Base-by-base conservation (phyloP, 2,113 vertebrate genomes). In the Daboia siamensis region DNA sequence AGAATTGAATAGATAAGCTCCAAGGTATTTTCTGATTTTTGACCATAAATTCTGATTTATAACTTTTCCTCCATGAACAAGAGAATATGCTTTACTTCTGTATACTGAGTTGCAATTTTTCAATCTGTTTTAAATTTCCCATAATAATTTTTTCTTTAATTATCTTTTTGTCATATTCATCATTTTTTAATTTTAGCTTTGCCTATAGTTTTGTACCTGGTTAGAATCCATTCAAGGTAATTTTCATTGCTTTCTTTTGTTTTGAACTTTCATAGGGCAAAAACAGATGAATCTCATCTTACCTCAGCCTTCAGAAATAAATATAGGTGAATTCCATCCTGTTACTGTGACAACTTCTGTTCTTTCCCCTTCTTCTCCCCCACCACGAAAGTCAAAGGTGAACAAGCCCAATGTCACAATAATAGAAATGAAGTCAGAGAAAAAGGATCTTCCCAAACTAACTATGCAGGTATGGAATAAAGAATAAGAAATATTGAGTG, bases 391-490 rank as follows among this genome's bases (percentile, higher is more conserved):
- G 0, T 44, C 61, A 1, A 94, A 94, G 90, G 57, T 97, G 0
- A 97, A 97, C 87, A 97, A 97, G 1, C 91, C 97, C 88, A 98
- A 97, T 15, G 56, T 97, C 56, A 98, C 98, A 48, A 91, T 98
- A 17, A 80, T 97, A 93, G 97, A 98, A 90, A 94, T 98, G 97
- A 98, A 64, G 92, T 98, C 96, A 0, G 96, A 97, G 91, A 97
- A 97, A 0, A 97, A 97, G 94, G 97, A 97, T 12, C 96, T 95
- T 8, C 96, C 98, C 86, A 96, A 97, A 5, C 97, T 98, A 54
- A 95, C 97, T 93, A 96, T 98, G n/a, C 98, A 99, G 98, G 98
- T 98, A 96, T 26, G 2, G 46, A 44, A 56, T 26, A 15, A 80
- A 91, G 90, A 86, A 29, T 3, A 80, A 80, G 33, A 80, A 80